Conservation (phyloP, 2,113 vertebrate species). For the Nicator chloris region DNA sequence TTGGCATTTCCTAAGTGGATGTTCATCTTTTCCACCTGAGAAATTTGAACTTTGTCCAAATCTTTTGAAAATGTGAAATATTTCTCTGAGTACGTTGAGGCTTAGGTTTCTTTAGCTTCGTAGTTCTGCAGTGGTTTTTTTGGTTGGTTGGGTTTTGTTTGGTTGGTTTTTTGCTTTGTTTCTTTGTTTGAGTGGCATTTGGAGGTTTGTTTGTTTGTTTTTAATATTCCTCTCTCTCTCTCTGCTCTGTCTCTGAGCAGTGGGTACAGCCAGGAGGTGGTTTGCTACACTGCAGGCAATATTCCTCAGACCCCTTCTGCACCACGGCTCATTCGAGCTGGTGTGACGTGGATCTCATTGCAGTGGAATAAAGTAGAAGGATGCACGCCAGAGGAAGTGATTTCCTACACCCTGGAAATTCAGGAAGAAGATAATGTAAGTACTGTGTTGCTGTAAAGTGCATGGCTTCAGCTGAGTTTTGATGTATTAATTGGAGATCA, state of each 20-base stretch:
- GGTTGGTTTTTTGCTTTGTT: not conserved
- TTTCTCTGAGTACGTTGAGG: not conserved
- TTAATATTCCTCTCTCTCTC: not conserved
- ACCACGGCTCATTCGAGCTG: conserved; percentile 87
- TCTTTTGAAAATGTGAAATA: not conserved
- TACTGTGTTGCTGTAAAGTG: not conserved
- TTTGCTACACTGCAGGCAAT: conserved; percentile 91
- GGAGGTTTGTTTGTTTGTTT: not conserved
- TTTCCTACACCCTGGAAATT: conserved; percentile 95
- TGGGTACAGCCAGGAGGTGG: conserved; percentile 92
- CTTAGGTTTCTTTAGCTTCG: not conserved
- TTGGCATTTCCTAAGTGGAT: not conserved
- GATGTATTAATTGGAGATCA: not conserved
- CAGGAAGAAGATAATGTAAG: conserved; percentile 93
- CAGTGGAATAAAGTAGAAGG: conserved; percentile 93
- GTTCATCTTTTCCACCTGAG: not conserved
- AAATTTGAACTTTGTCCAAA: not conserved
- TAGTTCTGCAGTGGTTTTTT: not conserved
- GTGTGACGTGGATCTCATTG: conserved; percentile 90
- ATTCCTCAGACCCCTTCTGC: conserved; percentile 89
- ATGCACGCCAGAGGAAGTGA: conserved; percentile 84
- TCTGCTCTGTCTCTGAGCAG: conserved; percentile 63
- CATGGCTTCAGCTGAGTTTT: not conserved
- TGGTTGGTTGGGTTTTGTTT: not conserved
- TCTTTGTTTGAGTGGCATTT: not conserved